Base-by-base conservation (phyloP, 2,888 invertebrate species). In the Mesorhabditis spiculigera region DNA sequence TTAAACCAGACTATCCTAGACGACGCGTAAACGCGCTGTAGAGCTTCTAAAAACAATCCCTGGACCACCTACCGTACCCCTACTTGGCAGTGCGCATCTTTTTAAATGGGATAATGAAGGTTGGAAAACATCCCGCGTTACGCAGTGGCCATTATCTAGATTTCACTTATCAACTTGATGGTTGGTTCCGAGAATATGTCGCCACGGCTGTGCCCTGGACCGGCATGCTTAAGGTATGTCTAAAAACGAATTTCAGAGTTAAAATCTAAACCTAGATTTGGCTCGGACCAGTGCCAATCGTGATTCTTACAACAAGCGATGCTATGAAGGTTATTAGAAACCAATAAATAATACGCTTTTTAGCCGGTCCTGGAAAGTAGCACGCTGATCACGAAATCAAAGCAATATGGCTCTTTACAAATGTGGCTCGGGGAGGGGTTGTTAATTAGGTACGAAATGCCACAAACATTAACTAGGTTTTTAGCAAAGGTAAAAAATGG, bases 351-450 rank as follows among this genome's bases (percentile, higher is more conserved):
- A 5, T 16, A 4, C n/a, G n/a, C 5, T 63, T 66, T 67, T 64
- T 63, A 76, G 72, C 71, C 70, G 5, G 71, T 86, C 43, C 74
- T 86, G 45, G 80, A 79, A 62, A 79, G 84, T 71, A 82, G 81
- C 66, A 82, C 75, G 45, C 76, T 83, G 8, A 81, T 87, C 42
- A 78, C 84, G n/a, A 87, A 87, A 72, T 84, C 87, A 5, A 76
- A 75, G 10, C 86, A 87, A 69, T 88, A 89, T 77, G 73, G 79
- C 71, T 78, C 88, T 0, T 81, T 87, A 68, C 71, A 72, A 13
- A 86, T 87, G 5, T 89, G 88, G 89, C 83, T 88, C 4, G 87
- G 87, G 13, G 86, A 86, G 42, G 88, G 88, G 13, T 82, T 88
- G 4, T 81, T 88, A 4, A 88, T 87, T 44, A 87, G 86, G 87